phyloP scores from a whole-genome alignment of 2,888 invertebrate genomes.

The Scaptomyza tumidula region DNA sequence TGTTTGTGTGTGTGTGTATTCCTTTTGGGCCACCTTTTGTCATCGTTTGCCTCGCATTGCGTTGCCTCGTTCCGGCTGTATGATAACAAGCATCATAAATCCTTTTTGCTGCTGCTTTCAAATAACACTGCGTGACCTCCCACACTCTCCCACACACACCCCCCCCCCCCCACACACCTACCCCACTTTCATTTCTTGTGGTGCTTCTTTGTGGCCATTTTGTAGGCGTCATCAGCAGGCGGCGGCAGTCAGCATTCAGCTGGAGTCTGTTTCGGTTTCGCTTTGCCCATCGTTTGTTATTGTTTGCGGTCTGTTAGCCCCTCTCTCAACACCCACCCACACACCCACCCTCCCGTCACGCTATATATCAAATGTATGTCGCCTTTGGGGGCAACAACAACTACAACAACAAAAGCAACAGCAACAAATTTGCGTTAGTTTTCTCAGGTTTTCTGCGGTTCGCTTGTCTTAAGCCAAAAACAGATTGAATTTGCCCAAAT shows the following conservation, averaged over 20 bases:
- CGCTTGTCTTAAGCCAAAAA: constrained; percentile 35
- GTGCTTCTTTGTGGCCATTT: constrained; percentile 48
- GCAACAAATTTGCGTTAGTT: constrained; percentile 34
- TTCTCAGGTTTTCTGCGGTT: constrained; percentile 48
- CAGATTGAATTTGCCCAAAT: constrained; percentile 46
- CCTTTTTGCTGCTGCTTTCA: constrained; percentile 68
- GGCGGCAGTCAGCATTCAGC: constrained; percentile 5
- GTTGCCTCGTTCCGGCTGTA: constrained; percentile 55
- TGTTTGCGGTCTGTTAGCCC: constrained; percentile 78
- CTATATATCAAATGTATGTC: constrained; percentile 63
- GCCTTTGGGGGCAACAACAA: constrained; percentile 6
- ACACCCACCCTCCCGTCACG: not conserved
- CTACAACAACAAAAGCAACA: not conserved
- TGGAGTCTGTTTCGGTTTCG: constrained; percentile 46
- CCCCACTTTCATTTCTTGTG: not conserved
- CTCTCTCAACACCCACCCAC: constrained; percentile 15
- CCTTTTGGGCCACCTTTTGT: constrained; percentile 70
- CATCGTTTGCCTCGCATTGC: constrained; percentile 67
- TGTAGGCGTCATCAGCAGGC: constrained; percentile 40
- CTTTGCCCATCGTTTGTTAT: constrained; percentile 75
- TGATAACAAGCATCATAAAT: constrained; percentile 81
- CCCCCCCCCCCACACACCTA: not conserved
- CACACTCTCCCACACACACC: no score
- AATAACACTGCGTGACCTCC: constrained; percentile 58
- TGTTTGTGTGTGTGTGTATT: constrained; percentile 4